Evolutionary conservation across 2,113 vertebrate genomes (phyloP), one percentile per base, ranked within the genome.

Genomic region (Riparia riparia): DNA sequence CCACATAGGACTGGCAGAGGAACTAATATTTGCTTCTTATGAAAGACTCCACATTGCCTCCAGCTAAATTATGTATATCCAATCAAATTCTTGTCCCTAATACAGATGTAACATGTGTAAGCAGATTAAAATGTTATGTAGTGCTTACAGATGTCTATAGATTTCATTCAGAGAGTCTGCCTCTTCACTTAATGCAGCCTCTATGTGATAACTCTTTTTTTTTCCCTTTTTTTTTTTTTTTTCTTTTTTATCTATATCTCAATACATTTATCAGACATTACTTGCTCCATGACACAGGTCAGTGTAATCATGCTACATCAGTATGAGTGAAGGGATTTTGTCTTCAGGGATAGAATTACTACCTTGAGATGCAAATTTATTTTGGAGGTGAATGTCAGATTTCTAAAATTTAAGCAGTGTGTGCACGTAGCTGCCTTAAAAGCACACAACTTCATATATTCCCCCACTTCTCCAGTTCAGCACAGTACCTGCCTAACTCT

Each of bases 11-110:
- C 73, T 65, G 81, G 57, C 42, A 86, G 74, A 86, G 86, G 72
- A 94, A 68, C 68, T 68, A 94, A 90, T 90, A 93, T 93, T 96
- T 95, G 44, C 80, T 93, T 89, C 79, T 45, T 85, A 41, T 37
- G 57, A 81, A 91, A 71, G 60, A 29, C 14, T 86, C 17, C 3
- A 3, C 71, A n/a, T 63, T 90, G 88, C 96, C 76, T 93, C 47
- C 68, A 84, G 90, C 85, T 95, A 84, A 92, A 90, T 86, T 53
- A 90, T 86, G 68, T 92, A 78, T 81, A 92, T 81, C 85, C n/a
- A 88, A 81, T 92, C 58, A 94, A 73, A 57, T 57, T 78, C 51
- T 90, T 65, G 28, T 78, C 72, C n/a, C 44, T 90, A 51, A 66
- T 28, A 92, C 31, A 93, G 88, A 86, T 83, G 17, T 53, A 82